phyloP scores from a whole-genome alignment of 2,113 vertebrate species.

The Leptosomus discolor region DNA sequence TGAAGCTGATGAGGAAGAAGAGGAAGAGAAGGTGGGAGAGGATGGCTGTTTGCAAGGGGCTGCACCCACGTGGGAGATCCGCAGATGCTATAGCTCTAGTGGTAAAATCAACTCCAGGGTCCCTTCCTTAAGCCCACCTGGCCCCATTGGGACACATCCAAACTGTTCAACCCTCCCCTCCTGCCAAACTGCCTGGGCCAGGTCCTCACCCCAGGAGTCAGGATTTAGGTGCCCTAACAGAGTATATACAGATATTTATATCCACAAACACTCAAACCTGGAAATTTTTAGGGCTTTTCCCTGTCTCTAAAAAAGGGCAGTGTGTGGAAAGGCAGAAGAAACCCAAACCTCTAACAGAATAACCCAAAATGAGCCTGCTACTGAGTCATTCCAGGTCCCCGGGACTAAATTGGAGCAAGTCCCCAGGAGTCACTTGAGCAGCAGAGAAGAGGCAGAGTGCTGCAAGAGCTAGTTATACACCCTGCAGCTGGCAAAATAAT shows the following conservation, averaged over 20 bases:
- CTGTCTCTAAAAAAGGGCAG: not conserved
- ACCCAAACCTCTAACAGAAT: not conserved
- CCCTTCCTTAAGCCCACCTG: not conserved
- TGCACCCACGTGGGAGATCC: not conserved
- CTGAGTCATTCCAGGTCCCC: not conserved
- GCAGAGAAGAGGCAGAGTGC: slow-evolving; percentile 6
- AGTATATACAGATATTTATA: not conserved
- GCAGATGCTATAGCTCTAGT: not conserved
- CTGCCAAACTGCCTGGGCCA: not conserved
- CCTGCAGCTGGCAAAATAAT: slow-evolving; percentile 42
- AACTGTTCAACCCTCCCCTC: not conserved
- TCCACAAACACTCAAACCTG: not conserved
- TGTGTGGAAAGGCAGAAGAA: rapidly evolving
- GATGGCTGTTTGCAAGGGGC: not conserved
- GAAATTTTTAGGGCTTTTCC: not conserved
- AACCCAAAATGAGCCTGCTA: not conserved
- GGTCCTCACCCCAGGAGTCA: not conserved
- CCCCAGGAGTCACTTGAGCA: not conserved
- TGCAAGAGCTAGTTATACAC: not conserved
- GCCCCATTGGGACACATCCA: rapidly evolving
- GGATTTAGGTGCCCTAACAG: not conserved
- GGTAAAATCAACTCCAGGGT: not conserved
- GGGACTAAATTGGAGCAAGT: not conserved
- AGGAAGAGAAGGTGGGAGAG: not conserved
- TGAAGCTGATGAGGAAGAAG: not conserved